phyloP scores from a whole-genome alignment of 2,113 vertebrate genomes.

The Sprattus sprattus region DNA sequence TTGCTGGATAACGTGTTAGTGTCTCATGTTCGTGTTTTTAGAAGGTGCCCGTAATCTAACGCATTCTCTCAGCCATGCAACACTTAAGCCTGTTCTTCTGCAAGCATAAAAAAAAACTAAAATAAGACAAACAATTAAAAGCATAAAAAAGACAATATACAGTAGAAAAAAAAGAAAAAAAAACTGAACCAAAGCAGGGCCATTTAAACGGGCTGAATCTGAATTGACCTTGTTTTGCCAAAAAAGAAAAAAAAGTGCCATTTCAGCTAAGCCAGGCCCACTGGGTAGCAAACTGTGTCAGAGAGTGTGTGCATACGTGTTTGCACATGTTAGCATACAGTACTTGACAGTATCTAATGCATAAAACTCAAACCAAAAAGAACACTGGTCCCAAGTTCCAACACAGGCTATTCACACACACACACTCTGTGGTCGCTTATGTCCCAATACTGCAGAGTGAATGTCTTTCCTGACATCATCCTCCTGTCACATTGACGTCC shows the following conservation, averaged over 20 bases:
- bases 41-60: neutral
- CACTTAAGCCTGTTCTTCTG: conserved; percentile 22
- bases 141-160: neutral
- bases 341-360: neutral
- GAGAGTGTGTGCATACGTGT: neutral
- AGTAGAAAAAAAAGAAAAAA: neutral
- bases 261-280: neutral
- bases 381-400: conserved; percentile 13
- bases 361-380: neutral
- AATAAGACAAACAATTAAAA: neutral
- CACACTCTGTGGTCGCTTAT: neutral
- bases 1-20: conserved; percentile 43
- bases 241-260: neutral
- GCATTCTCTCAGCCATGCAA: conserved; percentile 10
- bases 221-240: neutral
- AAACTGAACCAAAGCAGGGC: conserved; percentile 36
- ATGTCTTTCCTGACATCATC: neutral
- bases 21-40: conserved; percentile 28
- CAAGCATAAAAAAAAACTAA: conserved; percentile 13
- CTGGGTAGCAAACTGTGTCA: neutral
- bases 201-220: conserved; percentile 55
- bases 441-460: neutral
- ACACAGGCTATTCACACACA: conserved; percentile 6
- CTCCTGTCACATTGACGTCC: neutral
- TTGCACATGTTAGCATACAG: neutral